Evolutionary conservation across 2,113 vertebrate genomes (phyloP).

Genomic region (Eleginops maclovinus): DNA sequence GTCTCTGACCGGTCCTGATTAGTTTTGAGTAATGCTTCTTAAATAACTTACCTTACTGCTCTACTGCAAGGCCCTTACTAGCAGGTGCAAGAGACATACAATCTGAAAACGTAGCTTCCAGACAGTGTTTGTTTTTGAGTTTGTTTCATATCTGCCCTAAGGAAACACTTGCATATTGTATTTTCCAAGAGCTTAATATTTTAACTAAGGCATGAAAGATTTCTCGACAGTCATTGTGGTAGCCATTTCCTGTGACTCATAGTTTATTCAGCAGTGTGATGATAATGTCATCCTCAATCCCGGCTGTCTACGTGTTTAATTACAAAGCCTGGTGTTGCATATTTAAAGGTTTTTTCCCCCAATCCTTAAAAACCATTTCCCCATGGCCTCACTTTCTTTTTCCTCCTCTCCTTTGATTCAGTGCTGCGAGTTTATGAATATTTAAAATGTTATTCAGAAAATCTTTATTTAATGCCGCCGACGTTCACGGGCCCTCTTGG

Average conservation of each 20-base stretch:
- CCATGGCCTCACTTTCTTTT: not conserved
- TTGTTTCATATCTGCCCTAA: constrained; percentile 24
- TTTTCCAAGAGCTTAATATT: constrained; percentile 11
- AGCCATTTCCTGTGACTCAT: constrained; percentile 16
- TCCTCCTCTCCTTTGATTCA: constrained; percentile 42
- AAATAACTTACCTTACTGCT: too few species aligned
- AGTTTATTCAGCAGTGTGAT: constrained; percentile 11
- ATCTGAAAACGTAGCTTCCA: not conserved
- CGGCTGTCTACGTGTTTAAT: constrained; percentile 37
- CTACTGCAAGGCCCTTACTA: not conserved
- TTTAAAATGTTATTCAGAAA: constrained; percentile 64
- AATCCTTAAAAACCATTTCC: constrained; percentile 16
- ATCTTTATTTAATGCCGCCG: constrained; percentile 65
- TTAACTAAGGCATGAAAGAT: constrained; percentile 15
- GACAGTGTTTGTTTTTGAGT: constrained; percentile 2
- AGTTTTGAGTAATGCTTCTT: not conserved
- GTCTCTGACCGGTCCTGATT: not conserved
- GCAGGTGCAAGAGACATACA: not conserved
- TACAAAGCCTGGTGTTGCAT: constrained; percentile 11
- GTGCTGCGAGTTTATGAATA: constrained; percentile 57
- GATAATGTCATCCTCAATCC: constrained; percentile 10
- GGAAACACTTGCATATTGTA: not conserved
- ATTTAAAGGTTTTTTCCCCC: constrained; percentile 17
- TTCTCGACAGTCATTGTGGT: not conserved
- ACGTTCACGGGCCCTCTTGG: constrained; percentile 42